These are phyloP conservation scores for Exephanes ischioxanthus DNA, from an alignment of 2,888 invertebrate species.

Conservation along the genomic window DNA sequence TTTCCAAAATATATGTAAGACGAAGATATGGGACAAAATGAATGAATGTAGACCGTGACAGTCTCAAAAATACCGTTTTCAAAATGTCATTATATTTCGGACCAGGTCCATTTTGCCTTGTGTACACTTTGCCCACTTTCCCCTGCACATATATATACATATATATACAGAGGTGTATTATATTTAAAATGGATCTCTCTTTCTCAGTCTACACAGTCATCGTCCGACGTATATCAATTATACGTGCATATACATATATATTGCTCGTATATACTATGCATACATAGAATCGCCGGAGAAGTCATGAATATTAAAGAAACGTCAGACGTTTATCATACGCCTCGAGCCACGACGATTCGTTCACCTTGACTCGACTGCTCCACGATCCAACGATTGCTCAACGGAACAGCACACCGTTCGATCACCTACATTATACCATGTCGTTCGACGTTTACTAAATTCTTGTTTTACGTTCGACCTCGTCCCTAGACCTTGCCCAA, in stretches of 20 bases:
- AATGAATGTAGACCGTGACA: too few species aligned
- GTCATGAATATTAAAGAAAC: background rate
- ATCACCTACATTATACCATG: background rate
- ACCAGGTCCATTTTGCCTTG: too few species aligned
- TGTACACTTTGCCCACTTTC: too few species aligned
- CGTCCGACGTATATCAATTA: background rate
- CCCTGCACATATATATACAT: too few species aligned
- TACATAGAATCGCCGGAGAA: background rate
- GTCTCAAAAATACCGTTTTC: too few species aligned
- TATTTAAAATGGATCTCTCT: too few species aligned
- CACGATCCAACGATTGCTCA: background rate
- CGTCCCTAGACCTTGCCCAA: background rate
- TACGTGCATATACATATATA: background rate
- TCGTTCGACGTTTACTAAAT: background rate
- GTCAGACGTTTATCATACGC: background rate
- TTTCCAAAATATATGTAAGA: too few species aligned
- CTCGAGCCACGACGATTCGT: background rate
- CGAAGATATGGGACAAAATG: too few species aligned
- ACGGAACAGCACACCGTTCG: background rate
- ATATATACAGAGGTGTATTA: too few species aligned
- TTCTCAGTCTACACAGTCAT: too few species aligned
- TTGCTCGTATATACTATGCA: background rate
- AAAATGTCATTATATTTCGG: too few species aligned
- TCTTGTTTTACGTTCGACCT: background rate
- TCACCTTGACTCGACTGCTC: background rate